phyloP scores from a whole-genome alignment of 2,888 invertebrate genomes.

The Epistrophe grossulariae region DNA sequence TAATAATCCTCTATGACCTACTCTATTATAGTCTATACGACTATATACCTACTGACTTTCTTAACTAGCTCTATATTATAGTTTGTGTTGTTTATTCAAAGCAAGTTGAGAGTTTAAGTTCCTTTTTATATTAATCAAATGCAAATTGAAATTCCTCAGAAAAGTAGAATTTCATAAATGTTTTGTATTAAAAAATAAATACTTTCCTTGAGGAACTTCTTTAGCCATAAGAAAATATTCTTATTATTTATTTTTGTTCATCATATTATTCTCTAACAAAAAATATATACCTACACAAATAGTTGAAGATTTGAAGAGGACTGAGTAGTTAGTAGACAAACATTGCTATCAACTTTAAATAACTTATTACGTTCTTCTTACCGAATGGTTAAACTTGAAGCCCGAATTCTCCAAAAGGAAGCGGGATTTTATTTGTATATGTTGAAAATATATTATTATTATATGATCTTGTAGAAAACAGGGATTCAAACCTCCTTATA shows the following conservation, averaged over 20 bases:
- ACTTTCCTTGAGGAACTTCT: background rate
- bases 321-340: background rate
- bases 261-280: background rate
- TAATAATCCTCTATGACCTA: background rate
- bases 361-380: background rate
- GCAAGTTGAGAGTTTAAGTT: conserved; percentile 3
- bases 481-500: conserved; percentile 11
- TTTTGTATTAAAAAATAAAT: conserved; percentile 12
- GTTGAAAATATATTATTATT: background rate
- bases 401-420: background rate
- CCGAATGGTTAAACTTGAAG: background rate
- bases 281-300: background rate
- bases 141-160: conserved; percentile 15
- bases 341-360: background rate
- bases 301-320: background rate
- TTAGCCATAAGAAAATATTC: conserved; percentile 6
- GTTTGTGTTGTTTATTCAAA: conserved; percentile 12
- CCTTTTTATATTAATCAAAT: conserved; percentile 10
- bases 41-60: background rate
- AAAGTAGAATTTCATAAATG: background rate
- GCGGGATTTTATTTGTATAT: background rate
- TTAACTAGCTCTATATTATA: background rate
- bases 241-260: background rate
- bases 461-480: background rate
- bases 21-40: too few relatives aligned